A percentile compares a stretch with the other conserved stretches of the same genome.
phyloP scores from a whole-genome alignment of 2,113 vertebrate genomes.

The Chitala chitala region DNA sequence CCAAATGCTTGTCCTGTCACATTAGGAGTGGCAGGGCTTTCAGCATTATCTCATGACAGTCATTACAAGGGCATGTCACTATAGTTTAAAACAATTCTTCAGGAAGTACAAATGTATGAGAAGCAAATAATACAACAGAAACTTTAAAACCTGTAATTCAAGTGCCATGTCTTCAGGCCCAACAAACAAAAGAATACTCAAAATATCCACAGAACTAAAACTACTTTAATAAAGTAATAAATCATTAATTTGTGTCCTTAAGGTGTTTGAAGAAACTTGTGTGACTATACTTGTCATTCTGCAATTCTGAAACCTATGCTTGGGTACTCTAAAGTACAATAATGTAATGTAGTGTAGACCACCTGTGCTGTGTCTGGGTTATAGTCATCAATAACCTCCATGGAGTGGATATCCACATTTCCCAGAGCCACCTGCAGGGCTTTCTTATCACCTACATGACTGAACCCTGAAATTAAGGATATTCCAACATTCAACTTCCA shows the following conservation, averaged over 20 bases:
- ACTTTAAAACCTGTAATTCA: not conserved
- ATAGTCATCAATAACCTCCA: conserved; percentile 79
- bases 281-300: not conserved
- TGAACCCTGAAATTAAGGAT: conserved; percentile 65
- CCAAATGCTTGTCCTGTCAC: not conserved
- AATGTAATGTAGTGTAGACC: too few species aligned
- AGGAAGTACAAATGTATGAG: not conserved
- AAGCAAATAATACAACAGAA: not conserved
- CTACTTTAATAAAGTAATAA: too few species aligned
- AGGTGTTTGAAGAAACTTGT: too few species aligned
- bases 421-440: conserved; percentile 89
- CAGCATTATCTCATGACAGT: not conserved
- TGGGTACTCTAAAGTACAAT: too few species aligned
- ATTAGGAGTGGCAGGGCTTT: not conserved
- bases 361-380: conserved; percentile 65
- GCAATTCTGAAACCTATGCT: too few species aligned
- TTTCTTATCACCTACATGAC: conserved; percentile 72
- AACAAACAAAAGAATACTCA: not conserved
- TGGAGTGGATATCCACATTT: conserved; percentile 80
- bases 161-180: not conserved
- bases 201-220: not conserved
- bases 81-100: not conserved
- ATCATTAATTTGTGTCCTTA: too few species aligned
- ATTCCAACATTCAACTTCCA: not conserved
- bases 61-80: not conserved